Conservation (phyloP, 1,140 invertebrate genomes). For the Trichonephila inaurata region DNA sequence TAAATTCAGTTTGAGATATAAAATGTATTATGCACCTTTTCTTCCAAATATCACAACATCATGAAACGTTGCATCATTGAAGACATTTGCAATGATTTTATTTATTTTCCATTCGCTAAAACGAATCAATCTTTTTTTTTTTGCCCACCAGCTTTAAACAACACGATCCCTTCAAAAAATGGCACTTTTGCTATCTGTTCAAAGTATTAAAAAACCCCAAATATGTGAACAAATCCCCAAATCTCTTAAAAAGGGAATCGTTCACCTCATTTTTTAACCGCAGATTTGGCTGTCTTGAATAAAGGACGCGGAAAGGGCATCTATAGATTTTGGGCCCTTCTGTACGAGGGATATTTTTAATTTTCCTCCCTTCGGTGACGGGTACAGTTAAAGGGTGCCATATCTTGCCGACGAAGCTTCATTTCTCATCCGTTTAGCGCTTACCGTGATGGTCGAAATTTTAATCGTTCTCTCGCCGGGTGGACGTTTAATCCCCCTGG, state of each 20-base stretch:
- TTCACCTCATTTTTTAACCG: conserved; percentile 65
- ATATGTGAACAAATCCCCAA: conserved; percentile 46
- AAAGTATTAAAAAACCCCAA: neutral
- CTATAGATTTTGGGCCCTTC: conserved; percentile 43
- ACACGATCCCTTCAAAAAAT: neutral
- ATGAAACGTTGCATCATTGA: neutral
- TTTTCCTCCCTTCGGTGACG: conserved; percentile 41
- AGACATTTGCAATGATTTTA: neutral
- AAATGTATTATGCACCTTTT: no score
- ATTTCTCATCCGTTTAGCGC: conserved; percentile 52
- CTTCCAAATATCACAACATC: neutral
- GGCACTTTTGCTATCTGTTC: neutral
- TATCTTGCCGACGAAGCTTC: conserved; percentile 1
- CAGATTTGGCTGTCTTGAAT: conserved; percentile 56
- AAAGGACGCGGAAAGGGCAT: conserved; percentile 43
- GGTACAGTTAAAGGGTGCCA: conserved; percentile 26
- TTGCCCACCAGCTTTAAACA: neutral
- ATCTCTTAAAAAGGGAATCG: conserved; percentile 69
- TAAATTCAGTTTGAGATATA: no score
- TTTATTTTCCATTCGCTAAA: conserved; percentile 1
- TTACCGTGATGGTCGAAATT: conserved; percentile 40
- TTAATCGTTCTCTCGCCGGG: conserved; percentile 2
- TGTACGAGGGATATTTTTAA: conserved; percentile 59
- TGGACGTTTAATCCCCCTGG: neutral
- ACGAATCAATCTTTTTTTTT: neutral